A percentile compares a stretch with the other conserved stretches of the same genome.
phyloP scores from a whole-genome alignment of 2,113 vertebrate species.

The Brachyhypopomus gauderio region DNA sequence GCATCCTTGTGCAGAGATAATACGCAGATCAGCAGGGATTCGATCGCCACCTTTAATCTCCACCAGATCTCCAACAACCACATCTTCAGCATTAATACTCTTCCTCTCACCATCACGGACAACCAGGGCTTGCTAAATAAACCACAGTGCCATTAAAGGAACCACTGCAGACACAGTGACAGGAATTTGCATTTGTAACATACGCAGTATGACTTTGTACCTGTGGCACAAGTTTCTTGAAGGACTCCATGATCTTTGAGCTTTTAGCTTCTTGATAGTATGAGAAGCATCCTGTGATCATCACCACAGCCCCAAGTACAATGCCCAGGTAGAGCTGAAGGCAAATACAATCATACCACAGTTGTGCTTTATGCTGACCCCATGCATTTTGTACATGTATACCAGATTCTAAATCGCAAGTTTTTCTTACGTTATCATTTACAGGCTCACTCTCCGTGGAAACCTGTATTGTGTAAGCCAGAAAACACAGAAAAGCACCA shows the following conservation, averaged over 20 bases:
- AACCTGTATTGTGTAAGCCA: constrained; percentile 85
- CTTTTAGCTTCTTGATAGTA: constrained; percentile 99
- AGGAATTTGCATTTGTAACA: background rate
- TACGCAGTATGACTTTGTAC: constrained; percentile 64
- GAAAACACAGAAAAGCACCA: constrained; percentile 90
- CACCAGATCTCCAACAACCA: constrained; percentile 90
- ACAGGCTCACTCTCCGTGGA: constrained; percentile 78
- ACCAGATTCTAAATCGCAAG: background rate
- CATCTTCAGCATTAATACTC: constrained; percentile 88
- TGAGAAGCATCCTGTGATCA: constrained; percentile 95
- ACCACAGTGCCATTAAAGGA: background rate
- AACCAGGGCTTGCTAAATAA: constrained; percentile 90
- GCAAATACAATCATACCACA: background rate
- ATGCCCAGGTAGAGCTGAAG: constrained; percentile 89
- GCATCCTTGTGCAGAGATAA: constrained; percentile 89
- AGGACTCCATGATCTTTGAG: constrained; percentile 98
- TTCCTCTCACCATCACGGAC: constrained; percentile 90
- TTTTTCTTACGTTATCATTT: constrained; percentile 88
- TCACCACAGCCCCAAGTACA: constrained; percentile 90
- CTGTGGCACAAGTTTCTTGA: constrained; percentile 98
- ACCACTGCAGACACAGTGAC: background rate
- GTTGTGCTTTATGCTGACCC: background rate
- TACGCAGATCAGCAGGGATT: constrained; percentile 90
- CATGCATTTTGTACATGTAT: background rate
- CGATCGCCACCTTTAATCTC: constrained; percentile 95